Percentiles rank a stretch among this genome's conserved stretches.
These are phyloP conservation scores for Apocheima hispidaria DNA, from an alignment of 2,888 invertebrate genomes.

Conservation along the genomic window DNA sequence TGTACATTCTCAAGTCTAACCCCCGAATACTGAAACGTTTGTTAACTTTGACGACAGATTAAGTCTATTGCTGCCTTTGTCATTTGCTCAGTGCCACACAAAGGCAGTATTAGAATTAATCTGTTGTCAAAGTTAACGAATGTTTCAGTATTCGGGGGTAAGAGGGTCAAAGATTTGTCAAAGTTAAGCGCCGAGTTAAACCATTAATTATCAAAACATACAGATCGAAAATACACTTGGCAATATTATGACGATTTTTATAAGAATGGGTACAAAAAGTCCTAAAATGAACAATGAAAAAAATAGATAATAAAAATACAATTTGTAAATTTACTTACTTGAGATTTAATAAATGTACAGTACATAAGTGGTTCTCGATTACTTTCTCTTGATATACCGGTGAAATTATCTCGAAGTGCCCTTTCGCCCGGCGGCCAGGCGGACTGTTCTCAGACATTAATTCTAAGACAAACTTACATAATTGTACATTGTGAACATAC, in stretches of 20 bases:
- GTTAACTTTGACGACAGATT: too few relatives aligned
- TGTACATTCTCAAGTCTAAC: too few relatives aligned
- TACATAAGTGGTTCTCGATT: constrained; percentile 57
- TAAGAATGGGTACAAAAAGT: background rate
- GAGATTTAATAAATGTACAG: constrained; percentile 44
- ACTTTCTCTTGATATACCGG: constrained; percentile 59
- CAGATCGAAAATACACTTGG: too few relatives aligned
- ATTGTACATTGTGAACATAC: constrained; percentile 86
- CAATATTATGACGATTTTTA: background rate
- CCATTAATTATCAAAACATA: too few relatives aligned
- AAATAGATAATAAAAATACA: background rate
- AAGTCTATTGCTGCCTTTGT: too few relatives aligned
- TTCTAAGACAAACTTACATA: constrained; percentile 73
- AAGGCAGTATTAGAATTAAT: too few relatives aligned
- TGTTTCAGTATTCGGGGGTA: too few relatives aligned
- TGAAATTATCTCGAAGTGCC: constrained; percentile 78
- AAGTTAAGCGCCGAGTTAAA: too few relatives aligned
- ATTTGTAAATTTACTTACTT: constrained; percentile 51
- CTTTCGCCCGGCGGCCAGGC: constrained; percentile 81
- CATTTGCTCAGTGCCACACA: too few relatives aligned
- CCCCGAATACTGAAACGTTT: too few relatives aligned
- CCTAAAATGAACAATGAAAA: background rate
- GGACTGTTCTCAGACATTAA: constrained; percentile 81
- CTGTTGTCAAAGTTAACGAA: too few relatives aligned
- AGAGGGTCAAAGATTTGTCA: too few relatives aligned